Evolutionary conservation across 2,888 invertebrate species (phyloP), one percentile per base, ranked within the genome.

Genomic region (Drosophila meridionalis): DNA sequence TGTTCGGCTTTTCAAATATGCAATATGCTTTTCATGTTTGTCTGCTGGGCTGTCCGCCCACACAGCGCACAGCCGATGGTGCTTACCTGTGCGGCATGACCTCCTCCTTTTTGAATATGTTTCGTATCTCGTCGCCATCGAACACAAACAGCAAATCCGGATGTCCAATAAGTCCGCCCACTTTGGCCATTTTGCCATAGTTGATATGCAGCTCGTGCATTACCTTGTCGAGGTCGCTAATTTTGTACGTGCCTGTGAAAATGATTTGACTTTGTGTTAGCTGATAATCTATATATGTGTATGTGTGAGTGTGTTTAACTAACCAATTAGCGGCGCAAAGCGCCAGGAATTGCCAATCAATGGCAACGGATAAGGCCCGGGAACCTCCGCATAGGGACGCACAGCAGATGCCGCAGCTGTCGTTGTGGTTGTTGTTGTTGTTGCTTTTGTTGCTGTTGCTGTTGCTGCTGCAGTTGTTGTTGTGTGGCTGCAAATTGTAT

Each of bases 311-410:
- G 3, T 28, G 57, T 53, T 42, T 56, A 45, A 86, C 91, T 93
- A 92, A 95, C 95, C 95, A 86, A 95, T 94, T 67, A 95, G 85
- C 7, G 95, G 95, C 58, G 96, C 96, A 92, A 97, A 97, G 78
- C 97, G 94, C 97, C 97, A 97, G 4, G 96, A 95, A 92, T 97
- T 97, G 64, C 97, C 97, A 58, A 97, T 93, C 55, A 97, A 66
- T 1, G 97, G 97, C 90, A 96, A 92, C 58, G 95, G 95, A 93
- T 94, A 95, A 26, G 97, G 97, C 28, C 97, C 97, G 4, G 97
- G 97, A 90, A 97, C 95, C 70, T 94, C 94, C 58, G 94, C 92
- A 92, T 96, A 97, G 0, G 95, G 94, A 66, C 92, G 93, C 20
- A 90, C 80, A n/a, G 61, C 71, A 55, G 65, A 12, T 26, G 63